Evolutionary conservation across 2,113 vertebrate genomes (phyloP).

Genomic region (Pachypanchax playfairii): DNA sequence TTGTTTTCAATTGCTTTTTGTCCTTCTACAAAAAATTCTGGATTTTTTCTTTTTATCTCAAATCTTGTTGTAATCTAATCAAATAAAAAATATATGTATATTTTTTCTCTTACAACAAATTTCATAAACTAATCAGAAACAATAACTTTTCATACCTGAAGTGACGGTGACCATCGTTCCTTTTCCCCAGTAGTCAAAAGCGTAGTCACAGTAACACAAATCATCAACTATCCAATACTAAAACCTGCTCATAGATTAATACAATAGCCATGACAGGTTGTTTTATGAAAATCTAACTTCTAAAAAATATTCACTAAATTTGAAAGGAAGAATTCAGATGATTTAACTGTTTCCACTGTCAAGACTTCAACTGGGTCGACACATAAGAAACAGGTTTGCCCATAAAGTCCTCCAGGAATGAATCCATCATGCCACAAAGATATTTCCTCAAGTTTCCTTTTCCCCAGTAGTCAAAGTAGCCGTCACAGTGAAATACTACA

Average conservation of each 20-base stretch:
- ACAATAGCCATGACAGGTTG: neutral
- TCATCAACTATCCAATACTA: constrained; percentile 28
- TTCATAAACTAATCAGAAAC: neutral
- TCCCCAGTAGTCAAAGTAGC: constrained; percentile 27
- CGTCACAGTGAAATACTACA: constrained; percentile 28
- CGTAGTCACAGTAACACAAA: constrained; percentile 47
- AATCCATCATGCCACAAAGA: neutral
- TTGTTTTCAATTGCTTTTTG: too few species aligned
- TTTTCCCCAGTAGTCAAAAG: constrained; percentile 70
- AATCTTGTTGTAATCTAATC: too few species aligned
- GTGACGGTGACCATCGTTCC: constrained; percentile 67
- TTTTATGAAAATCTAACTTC: neutral
- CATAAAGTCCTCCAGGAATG: neutral
- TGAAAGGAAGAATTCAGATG: neutral
- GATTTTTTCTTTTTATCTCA: too few species aligned
- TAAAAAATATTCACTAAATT: neutral
- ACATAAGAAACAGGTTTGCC: neutral
- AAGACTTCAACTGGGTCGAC: neutral
- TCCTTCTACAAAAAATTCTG: too few species aligned
- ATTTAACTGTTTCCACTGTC: neutral
- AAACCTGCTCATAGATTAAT: constrained; percentile 29
- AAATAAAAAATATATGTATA: too few species aligned
- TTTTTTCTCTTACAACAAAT: neutral
- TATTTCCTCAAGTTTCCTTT: constrained; percentile 46
- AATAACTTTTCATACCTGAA: constrained; percentile 63